Evolutionary conservation across 1,140 invertebrate species (phyloP), one percentile per base, ranked within the genome.

Genomic region (Drosophila arizonae): DNA sequence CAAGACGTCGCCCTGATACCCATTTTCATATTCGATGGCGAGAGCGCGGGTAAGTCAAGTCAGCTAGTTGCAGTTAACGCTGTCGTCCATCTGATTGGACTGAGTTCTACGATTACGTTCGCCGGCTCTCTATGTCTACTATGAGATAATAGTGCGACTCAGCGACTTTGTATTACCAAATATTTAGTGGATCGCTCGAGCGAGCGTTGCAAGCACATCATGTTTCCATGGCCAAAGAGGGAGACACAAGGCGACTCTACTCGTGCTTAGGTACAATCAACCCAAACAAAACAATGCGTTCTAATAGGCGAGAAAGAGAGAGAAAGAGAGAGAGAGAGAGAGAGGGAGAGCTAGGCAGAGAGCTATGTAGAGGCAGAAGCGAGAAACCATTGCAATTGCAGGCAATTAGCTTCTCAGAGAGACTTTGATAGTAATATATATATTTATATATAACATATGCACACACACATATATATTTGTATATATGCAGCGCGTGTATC

Each of bases 11-110:
- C 92, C 0, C 92, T 95, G 70, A 94, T 94, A 72, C 94, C 95
- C 0, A 81, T 96, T 2, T 96, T 95, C 78, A 95, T 96, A 58
- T 95, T 96, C 86, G 95, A 96, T 91, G 95, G 95, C 54, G 93
- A 95, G 89, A 95, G 94, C 69, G 95, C 95, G 86, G 94, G 94
- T 94, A 87, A 88, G 89, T 57, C 11, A 26, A 30, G 0, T 24
- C 21, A 43, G 13, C 26, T 9, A 52, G 2, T 30, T 15, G 15
- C 68, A 66, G 8, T 6, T 36, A 8, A 36, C 33, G 9, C 33
- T 36, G 9, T 9, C 33, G 1, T 36, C 33, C 33, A 36, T 36
- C 2, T 36, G 33, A 10, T 36, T 36, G 33, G 33, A 36, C 8
- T 36, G 33, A 36, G 36, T 28, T 77, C 28, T 56, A 15, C 43